Percentiles rank a stretch among this genome's conserved stretches.
Conservation (phyloP, 2,888 invertebrate genomes). For the Lepidonotus clava region DNA sequence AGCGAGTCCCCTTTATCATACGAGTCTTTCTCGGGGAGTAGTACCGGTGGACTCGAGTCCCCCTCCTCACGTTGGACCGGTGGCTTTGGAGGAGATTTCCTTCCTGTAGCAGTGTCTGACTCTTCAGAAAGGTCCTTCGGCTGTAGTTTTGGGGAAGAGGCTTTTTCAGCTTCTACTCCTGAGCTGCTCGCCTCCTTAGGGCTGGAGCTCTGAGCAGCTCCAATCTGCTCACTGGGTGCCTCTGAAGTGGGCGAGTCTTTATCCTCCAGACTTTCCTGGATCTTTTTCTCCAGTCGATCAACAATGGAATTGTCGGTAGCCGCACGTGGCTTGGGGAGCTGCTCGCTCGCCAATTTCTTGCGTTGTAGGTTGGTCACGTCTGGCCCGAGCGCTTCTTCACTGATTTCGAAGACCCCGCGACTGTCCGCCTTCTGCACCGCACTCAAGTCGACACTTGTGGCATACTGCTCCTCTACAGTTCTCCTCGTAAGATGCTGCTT, state of each 20-base stretch:
- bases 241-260: background rate
- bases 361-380: background rate
- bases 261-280: background rate
- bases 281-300: background rate
- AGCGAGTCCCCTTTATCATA: background rate
- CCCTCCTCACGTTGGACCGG: background rate
- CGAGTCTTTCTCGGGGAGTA: background rate
- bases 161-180: background rate
- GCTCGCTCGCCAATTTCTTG: background rate
- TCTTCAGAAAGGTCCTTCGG: no score
- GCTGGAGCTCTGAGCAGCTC: background rate
- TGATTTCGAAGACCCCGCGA: slow-evolving; percentile 16
- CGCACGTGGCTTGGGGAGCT: background rate
- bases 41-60: background rate
- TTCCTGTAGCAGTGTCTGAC: no score
- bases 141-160: background rate
- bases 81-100: background rate
- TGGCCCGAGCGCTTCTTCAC: background rate
- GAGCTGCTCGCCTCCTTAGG: background rate
- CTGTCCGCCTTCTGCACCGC: background rate
- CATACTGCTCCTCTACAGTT: background rate
- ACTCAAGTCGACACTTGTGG: background rate
- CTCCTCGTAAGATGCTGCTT: background rate
- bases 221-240: background rate
- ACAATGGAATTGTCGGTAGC: background rate